phyloP scores from a whole-genome alignment of 2,888 invertebrate genomes.

The Pseudococcus longispinus region DNA sequence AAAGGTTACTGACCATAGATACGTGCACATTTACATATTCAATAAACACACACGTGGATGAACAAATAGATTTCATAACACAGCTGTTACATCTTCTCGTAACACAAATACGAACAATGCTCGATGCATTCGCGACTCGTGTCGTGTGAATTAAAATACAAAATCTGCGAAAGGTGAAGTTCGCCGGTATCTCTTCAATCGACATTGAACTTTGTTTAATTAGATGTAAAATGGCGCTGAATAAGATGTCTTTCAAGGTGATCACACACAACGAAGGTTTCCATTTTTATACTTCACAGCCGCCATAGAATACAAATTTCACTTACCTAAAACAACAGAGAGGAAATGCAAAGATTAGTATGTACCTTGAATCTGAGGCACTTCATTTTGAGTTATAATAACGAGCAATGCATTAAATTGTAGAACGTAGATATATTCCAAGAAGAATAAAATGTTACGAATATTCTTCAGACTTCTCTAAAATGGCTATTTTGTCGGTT shows the following conservation, averaged over 20 bases:
- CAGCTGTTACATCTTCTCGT: neutral
- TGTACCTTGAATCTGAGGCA: too few relatives aligned
- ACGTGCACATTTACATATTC: neutral
- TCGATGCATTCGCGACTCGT: neutral
- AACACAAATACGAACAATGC: neutral
- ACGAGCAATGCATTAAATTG: too few relatives aligned
- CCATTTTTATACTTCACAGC: neutral
- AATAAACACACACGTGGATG: neutral
- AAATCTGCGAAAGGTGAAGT: neutral
- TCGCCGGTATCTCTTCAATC: neutral
- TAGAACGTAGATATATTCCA: too few relatives aligned
- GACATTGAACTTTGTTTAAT: neutral
- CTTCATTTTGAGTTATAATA: too few relatives aligned
- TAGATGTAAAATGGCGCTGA: neutral
- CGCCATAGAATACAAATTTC: neutral
- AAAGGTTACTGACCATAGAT: neutral
- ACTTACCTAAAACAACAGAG: neutral
- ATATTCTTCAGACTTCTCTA: too few relatives aligned
- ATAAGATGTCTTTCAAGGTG: neutral
- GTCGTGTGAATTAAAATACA: neutral
- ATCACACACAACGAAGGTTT: neutral
- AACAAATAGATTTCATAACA: neutral
- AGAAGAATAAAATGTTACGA: too few relatives aligned
- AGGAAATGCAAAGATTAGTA: neutral
- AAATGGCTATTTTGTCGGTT: too few relatives aligned